Percentiles rank a stretch among this genome's conserved stretches.
Conservation (phyloP, 2,888 invertebrate species). For the Catotricha subobsoleta region DNA sequence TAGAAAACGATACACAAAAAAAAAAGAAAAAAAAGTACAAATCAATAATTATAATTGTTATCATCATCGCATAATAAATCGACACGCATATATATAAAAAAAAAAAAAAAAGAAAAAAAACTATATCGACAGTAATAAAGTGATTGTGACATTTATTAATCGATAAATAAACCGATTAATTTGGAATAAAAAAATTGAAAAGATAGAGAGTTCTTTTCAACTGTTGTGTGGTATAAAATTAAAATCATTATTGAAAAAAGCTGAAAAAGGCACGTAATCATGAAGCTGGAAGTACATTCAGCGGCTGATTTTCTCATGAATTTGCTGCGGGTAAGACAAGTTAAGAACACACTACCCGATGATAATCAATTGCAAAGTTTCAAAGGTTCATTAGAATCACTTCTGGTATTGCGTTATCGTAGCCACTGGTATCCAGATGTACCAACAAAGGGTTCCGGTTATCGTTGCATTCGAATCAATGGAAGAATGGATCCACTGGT, state of each 20-base stretch:
- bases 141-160: no score
- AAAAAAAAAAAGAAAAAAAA: no score
- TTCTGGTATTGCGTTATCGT: constrained; percentile 33
- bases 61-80: no score
- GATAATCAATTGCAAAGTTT: constrained; percentile 29
- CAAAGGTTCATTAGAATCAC: constrained; percentile 27
- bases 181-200: no score
- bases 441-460: constrained; percentile 49
- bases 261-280: constrained; percentile 14
- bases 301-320: constrained; percentile 34
- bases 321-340: constrained; percentile 24
- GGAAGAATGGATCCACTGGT: constrained; percentile 51
- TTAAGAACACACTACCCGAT: constrained; percentile 9
- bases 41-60: no score
- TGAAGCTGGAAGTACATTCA: constrained; percentile 34
- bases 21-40: no score
- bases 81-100: no score
- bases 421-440: constrained; percentile 60
- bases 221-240: neutral
- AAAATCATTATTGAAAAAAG: neutral
- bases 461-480: constrained; percentile 51
- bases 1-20: neutral
- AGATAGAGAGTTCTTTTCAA: no score
- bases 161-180: no score
- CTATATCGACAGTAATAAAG: no score